Evolutionary conservation across 64 coral and sea anemone species (phyloP), one percentile per base, ranked within the genome.

Genomic region (Montipora foliosa): DNA sequence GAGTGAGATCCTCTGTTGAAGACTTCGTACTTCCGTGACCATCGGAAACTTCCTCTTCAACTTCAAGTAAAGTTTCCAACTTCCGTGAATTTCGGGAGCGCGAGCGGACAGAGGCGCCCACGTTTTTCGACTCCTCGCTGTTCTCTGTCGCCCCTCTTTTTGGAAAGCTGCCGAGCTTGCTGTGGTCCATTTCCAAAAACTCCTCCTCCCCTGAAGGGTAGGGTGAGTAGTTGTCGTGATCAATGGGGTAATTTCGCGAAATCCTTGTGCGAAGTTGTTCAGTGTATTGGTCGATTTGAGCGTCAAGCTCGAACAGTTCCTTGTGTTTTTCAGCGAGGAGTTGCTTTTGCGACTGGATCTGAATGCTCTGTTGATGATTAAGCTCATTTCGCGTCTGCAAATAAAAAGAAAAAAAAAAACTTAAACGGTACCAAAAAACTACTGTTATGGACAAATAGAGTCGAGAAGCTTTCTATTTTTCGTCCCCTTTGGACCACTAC

Each of bases 311-410:
- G 55, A 95, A 94, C 17, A 97, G 47, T 92, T 92, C 96, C 77
- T 97, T 94, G 82, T 97, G 96, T 69, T 97, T 97, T 46, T 95
- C 96, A 1, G 96, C 96, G 49, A 97, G 79, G 49, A 97, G 96
- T 24, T 97, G 88, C 83, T 97, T 97, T 12, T 97, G 96, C 12
- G 93, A 84, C 66, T 92, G 93, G 24, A 97, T 90, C 50, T 97
- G 96, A 37, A 97, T 93, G 50, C 96, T 97, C 48, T 97, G 96
- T 49, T 97, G 96, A 44, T 97, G 96, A 77, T 97, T 97, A 2
- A 97, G 55, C 57, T 97, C 96, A 64, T 97, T 97, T 47, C 96
- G 88, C 13, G 90, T 92, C 96, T 97, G 48, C 21, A 87, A 72
- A 75, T 25, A 37, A 45, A 64, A 21, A 7, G 11, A 25, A 46